Base-by-base conservation (phyloP, 2,113 vertebrate genomes). In the Craseonycteris thonglongyai region DNA sequence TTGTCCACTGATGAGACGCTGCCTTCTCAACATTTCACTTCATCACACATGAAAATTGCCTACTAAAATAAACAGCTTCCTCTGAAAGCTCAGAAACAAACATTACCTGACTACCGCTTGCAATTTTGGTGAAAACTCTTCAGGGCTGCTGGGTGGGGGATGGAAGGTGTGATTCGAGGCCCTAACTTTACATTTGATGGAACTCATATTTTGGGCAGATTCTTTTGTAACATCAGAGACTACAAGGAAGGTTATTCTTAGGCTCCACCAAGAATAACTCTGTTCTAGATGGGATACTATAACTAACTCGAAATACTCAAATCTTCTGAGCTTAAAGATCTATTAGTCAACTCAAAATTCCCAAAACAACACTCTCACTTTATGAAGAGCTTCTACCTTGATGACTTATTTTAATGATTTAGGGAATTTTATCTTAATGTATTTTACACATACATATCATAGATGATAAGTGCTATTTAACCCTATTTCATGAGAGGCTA, bases 31-130 rank as follows among this genome's bases (percentile, higher is more conserved):
- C 97, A 97, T 98, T 98, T 98, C 96, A 97, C 97, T 98, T 98
- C 93, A n/a, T 97, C 97, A 96, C 97, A 97, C 96, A 91, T 85
- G 97, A 98, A 98, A 98, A 98, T 97, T 96, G 97, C 97, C 98
- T 97, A 96, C 98, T 98, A 98, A 98, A 98, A 98, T 98, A 98
- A 98, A 98, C 98, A 98, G 97, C 97, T 98, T 92, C 98, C 96
- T 96, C 98, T 80, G 95, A 97, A 98, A 96, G 94, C 93, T 68
- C 96, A 95, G 98, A 98, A 98, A 98, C 97, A 98, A 98, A 98
- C 97, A 98, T 95, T 91, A 97, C 90, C 91, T 45, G 95, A 97
- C 93, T 98, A 95, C 79, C 92, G 75, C 97, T 94, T 96, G 91
- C 96, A 97, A 96, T 97, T 97, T 93, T 95, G 80, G 65, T 87